Evolutionary conservation across 2,797 vertebrate genomes (phyloP).

Genomic region (Falco biarmicus): DNA sequence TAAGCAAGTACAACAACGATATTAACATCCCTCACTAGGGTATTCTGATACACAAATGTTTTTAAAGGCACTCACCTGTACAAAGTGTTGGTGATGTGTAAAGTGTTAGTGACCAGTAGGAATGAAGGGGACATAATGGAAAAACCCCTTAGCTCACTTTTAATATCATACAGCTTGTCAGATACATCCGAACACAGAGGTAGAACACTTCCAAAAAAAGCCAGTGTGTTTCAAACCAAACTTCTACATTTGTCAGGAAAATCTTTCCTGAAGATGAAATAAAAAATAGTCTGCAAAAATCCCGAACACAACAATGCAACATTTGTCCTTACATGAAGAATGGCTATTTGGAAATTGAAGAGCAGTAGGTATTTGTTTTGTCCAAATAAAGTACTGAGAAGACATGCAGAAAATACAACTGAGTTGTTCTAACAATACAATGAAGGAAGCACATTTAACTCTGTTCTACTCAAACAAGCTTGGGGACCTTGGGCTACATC

Average conservation of each 20-base stretch:
- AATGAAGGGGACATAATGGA: neutral
- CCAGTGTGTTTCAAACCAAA: neutral
- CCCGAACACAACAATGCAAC: neutral
- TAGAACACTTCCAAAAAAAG: accelerated
- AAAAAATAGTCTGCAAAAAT: neutral
- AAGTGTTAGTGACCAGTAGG: neutral
- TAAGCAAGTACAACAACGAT: neutral
- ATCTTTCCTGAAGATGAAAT: neutral
- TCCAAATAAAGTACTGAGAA: neutral
- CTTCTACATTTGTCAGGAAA: neutral
- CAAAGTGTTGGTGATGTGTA: neutral
- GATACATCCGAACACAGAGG: neutral
- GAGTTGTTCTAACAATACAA: neutral
- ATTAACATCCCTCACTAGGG: neutral
- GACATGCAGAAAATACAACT: neutral
- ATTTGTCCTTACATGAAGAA: neutral
- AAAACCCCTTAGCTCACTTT: neutral
- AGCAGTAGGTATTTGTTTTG: neutral
- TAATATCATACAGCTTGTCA: neutral
- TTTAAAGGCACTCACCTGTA: neutral
- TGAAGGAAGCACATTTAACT: neutral
- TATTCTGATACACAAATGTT: neutral
- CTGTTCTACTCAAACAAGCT: neutral
- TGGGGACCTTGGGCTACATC: neutral
- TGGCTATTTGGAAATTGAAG: neutral